Conservation (phyloP, 2,888 invertebrate genomes). For the Notocelia uddmanniana region DNA sequence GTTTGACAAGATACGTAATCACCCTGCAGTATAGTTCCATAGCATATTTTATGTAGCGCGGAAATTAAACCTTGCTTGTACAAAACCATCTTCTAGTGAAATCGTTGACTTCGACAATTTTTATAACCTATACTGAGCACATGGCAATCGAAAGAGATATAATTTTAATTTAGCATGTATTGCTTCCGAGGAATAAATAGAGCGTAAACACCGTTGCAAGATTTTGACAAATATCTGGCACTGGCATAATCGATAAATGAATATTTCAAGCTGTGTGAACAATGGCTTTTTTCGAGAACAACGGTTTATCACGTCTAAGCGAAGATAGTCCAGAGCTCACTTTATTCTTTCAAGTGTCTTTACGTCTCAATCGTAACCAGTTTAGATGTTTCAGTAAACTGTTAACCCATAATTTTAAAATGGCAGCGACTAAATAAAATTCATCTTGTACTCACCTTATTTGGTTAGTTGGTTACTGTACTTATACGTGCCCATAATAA, state of each 20-base stretch:
- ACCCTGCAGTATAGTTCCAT: no score
- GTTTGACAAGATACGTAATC: no score
- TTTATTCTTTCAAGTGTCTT: slow-evolving; percentile 23
- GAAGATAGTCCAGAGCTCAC: neutral
- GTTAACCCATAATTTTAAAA: slow-evolving; percentile 2
- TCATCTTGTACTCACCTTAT: neutral
- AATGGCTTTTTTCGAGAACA: neutral
- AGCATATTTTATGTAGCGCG: no score
- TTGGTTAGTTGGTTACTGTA: neutral
- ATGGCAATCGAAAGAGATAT: no score
- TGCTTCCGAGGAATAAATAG: neutral
- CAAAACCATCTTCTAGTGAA: no score
- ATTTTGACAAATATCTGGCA: neutral
- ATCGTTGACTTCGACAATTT: no score
- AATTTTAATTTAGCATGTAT: neutral
- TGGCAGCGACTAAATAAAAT: neutral
- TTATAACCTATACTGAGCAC: no score
- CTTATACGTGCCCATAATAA: slow-evolving; percentile 4
- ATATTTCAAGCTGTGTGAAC: neutral
- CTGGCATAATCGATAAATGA: neutral
- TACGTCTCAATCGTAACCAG: slow-evolving; percentile 14
- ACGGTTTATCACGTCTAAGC: neutral
- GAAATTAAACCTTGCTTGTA: no score
- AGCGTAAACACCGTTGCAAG: neutral
- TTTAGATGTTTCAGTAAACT: neutral